Percentiles rank a stretch among this genome's conserved stretches.
These are phyloP conservation scores for Acestrorhynchus altus DNA, from an alignment of 2,797 vertebrate species.

Conservation along the genomic window DNA sequence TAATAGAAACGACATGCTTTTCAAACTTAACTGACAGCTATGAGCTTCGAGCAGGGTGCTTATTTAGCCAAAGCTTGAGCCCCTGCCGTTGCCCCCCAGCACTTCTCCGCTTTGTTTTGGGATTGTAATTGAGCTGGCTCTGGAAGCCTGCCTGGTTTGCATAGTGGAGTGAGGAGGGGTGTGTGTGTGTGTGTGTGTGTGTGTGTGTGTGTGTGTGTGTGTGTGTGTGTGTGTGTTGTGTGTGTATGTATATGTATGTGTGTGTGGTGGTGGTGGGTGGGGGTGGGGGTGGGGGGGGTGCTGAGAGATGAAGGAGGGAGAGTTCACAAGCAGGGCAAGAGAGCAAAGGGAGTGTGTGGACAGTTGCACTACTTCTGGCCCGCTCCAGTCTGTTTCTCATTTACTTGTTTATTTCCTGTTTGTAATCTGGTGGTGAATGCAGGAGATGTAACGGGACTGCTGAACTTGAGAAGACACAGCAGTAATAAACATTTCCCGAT, in stretches of 20 bases:
- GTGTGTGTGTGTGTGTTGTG: conserved; percentile 14
- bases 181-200: conserved; percentile 33
- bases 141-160: conserved; percentile 65
- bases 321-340: conserved; percentile 89
- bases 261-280: background rate
- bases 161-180: conserved; percentile 54
- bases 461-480: conserved; percentile 13
- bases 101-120: conserved; percentile 78
- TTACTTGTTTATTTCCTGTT: conserved; percentile 67
- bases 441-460: conserved; percentile 38
- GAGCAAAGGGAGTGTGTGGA: conserved; percentile 80
- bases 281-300: conserved; percentile 14
- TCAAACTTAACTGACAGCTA: conserved; percentile 58
- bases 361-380: conserved; percentile 69
- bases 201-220: conserved; percentile 32
- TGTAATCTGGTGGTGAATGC: conserved; percentile 37
- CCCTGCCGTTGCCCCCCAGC: conserved; percentile 62
- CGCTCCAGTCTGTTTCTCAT: conserved; percentile 59
- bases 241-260: conserved; percentile 26
- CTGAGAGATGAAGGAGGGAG: conserved; percentile 65
- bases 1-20: conserved; percentile 50
- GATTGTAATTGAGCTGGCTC: conserved; percentile 82
- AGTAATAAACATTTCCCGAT: conserved; percentile 37
- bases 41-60: conserved; percentile 65
- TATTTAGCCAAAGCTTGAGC: conserved; percentile 60